Conservation (phyloP, 2,113 vertebrate genomes). For the Chamaea fasciata region DNA sequence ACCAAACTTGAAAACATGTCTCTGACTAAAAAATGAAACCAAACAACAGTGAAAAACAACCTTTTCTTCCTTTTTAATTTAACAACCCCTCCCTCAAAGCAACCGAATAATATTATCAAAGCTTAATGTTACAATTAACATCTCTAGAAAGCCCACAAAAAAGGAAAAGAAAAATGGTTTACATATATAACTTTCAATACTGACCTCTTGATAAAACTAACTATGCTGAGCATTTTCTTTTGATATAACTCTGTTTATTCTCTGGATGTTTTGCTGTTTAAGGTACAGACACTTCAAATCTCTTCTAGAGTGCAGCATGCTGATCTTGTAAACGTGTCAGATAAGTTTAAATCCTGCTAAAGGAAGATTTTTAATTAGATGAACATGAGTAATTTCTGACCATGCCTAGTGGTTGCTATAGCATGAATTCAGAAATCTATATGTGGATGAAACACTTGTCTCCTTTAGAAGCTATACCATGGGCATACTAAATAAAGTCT, state of each 20-base stretch:
- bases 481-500: neutral
- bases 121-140: neutral
- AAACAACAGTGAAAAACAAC: neutral
- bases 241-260: neutral
- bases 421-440: neutral
- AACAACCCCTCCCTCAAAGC: rapidly evolving
- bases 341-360: neutral
- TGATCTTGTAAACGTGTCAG: neutral
- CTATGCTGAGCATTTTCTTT: neutral
- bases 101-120: neutral
- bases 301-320: neutral
- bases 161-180: neutral
- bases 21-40: neutral
- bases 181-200: neutral
- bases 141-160: neutral
- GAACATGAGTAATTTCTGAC: neutral
- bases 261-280: neutral
- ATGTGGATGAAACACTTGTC: neutral
- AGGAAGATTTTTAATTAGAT: neutral
- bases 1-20: neutral
- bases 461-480: neutral
- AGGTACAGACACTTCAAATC: neutral
- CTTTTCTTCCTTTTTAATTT: neutral
- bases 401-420: neutral
- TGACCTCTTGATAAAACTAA: neutral